Conservation (phyloP, 2,113 vertebrate genomes). For the Cephalopholis sonnerati region DNA sequence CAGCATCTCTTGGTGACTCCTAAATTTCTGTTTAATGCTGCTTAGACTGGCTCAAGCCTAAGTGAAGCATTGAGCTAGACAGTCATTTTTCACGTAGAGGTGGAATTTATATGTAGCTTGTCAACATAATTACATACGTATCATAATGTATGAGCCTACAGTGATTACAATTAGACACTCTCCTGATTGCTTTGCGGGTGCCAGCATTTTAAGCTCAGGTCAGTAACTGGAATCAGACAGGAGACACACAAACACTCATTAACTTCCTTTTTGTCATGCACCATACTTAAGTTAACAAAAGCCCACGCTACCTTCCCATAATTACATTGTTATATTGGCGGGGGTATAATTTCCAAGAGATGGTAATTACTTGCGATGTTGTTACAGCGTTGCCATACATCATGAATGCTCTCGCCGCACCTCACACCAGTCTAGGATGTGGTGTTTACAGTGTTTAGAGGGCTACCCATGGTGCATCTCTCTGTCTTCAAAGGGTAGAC, state of each 20-base stretch:
- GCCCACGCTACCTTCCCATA: conserved; percentile 55
- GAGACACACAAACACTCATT: conserved; percentile 65
- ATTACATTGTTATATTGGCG: conserved; percentile 67
- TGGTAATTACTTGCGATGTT: conserved; percentile 54
- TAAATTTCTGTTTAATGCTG: not conserved
- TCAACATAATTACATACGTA: conserved; percentile 62
- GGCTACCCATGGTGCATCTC: conserved; percentile 40
- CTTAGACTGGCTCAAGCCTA: not conserved
- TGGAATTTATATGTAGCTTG: conserved; percentile 54
- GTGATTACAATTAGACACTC: conserved; percentile 69
- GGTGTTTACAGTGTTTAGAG: conserved; percentile 47
- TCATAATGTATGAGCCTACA: conserved; percentile 48
- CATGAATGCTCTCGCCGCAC: conserved; percentile 19
- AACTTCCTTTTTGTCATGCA: conserved; percentile 62
- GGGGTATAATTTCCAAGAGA: conserved; percentile 58
- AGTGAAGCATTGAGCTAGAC: conserved; percentile 25
- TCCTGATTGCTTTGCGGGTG: conserved; percentile 67
- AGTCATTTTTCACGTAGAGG: conserved; percentile 51
- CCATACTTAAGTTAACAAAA: conserved; percentile 63
- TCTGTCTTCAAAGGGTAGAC: conserved; percentile 56
- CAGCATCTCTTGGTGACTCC: not conserved
- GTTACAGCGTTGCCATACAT: conserved; percentile 48
- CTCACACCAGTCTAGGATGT: conserved; percentile 19
- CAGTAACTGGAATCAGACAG: conserved; percentile 60
- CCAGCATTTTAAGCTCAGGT: conserved; percentile 61